Conservation (phyloP, 2,113 vertebrate genomes). For the Galeopterus variegatus region DNA sequence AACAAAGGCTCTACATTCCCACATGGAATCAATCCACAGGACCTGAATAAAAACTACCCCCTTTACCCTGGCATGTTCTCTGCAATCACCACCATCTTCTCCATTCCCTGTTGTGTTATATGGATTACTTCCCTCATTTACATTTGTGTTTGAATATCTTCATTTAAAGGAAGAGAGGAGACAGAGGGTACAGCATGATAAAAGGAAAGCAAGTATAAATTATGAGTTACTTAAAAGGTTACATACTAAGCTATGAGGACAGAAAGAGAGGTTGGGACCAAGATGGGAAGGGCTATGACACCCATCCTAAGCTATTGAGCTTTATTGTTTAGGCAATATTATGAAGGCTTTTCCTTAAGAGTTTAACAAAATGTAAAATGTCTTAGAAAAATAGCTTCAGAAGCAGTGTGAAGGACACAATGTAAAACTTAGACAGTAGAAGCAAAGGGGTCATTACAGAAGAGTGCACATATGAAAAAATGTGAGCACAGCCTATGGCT, state of each 20-base stretch:
- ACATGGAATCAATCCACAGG: neutral
- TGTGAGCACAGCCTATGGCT: neutral
- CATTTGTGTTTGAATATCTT: neutral
- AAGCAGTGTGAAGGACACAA: neutral
- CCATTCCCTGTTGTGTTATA: neutral
- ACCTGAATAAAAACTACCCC: neutral
- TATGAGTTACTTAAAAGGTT: neutral
- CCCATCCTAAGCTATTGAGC: neutral
- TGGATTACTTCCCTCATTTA: neutral
- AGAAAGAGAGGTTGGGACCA: neutral
- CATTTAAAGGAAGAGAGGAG: slow-evolving; percentile 7
- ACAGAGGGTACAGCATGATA: neutral
- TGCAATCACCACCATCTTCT: neutral
- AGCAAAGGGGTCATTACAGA: neutral
- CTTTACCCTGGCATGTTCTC: neutral
- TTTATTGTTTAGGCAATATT: neutral
- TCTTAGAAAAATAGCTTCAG: slow-evolving; percentile 38
- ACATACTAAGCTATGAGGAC: neutral
- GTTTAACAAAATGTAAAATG: neutral
- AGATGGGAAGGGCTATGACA: neutral
- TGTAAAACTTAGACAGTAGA: neutral
- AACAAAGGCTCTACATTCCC: neutral
- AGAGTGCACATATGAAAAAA: neutral
- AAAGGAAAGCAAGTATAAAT: neutral
- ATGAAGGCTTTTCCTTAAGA: slow-evolving; percentile 30